Evolutionary conservation across 2,113 vertebrate species (phyloP).

Genomic region (Marmota monax): DNA sequence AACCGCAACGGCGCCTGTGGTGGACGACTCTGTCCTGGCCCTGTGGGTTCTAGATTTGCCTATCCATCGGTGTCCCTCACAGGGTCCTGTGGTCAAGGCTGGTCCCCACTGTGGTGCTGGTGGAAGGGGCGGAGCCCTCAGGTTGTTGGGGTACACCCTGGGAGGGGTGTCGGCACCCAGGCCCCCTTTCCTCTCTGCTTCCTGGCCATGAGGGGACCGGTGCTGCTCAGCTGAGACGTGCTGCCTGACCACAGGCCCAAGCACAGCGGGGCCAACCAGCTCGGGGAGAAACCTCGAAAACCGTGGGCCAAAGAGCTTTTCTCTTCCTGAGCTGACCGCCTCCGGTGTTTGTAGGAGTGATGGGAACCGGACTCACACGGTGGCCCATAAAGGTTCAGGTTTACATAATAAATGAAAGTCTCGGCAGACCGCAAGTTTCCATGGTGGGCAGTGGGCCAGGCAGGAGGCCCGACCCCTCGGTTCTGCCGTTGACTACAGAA

Average conservation of each 20-base stretch:
- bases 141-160: no score
- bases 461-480: rapidly evolving
- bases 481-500: rapidly evolving
- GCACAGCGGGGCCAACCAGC: no score
- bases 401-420: not conserved
- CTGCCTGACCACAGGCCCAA: not conserved
- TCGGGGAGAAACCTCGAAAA: not conserved
- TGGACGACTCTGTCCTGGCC: not conserved
- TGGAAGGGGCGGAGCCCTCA: not conserved
- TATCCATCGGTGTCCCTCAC: not conserved
- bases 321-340: not conserved
- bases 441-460: rapidly evolving
- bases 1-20: not conserved
- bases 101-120: not conserved
- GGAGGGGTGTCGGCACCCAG: no score
- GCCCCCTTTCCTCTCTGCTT: not conserved
- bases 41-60: no score
- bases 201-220: no score
- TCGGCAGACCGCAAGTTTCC: rapidly evolving
- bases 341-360: not conserved
- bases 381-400: not conserved
- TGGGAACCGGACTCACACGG: not conserved
- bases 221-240: no score
- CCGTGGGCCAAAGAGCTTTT: not conserved
- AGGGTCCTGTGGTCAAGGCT: no score